Evolutionary conservation across 2,113 vertebrate genomes (phyloP).

Genomic region (Petromus typicus): DNA sequence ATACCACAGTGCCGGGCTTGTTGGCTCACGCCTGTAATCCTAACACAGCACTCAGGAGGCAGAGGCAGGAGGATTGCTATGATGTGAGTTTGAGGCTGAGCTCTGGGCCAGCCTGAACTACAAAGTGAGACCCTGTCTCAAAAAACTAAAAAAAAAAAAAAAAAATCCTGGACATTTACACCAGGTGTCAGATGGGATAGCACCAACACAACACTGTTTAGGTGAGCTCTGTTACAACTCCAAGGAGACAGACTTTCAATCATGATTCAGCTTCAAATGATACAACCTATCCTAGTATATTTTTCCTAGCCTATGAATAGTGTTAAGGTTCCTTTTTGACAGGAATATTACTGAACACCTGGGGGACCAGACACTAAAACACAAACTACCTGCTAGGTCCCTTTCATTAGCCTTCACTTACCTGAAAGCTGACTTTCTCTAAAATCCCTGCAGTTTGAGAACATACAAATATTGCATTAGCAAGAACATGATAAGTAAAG

Average conservation of each 20-base stretch:
- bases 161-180: background rate
- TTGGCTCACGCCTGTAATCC: no score
- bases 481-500: background rate
- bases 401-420: background rate
- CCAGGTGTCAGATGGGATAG: rapidly evolving
- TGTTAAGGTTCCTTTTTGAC: background rate
- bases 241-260: background rate
- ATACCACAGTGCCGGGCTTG: no score
- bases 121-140: no score
- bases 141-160: no score
- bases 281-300: background rate
- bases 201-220: background rate
- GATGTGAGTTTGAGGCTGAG: no score
- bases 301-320: background rate
- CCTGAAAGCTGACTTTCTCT: background rate
- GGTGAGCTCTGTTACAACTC: no score
- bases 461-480: background rate
- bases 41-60: no score
- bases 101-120: no score
- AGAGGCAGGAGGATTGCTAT: no score
- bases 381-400: background rate
- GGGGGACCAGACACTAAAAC: background rate
- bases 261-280: background rate
- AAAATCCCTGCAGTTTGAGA: background rate
- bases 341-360: background rate